Evolutionary conservation across 2,113 vertebrate species (phyloP), one percentile per base, ranked within the genome.

Genomic region (Hippocampus mohnikei): DNA sequence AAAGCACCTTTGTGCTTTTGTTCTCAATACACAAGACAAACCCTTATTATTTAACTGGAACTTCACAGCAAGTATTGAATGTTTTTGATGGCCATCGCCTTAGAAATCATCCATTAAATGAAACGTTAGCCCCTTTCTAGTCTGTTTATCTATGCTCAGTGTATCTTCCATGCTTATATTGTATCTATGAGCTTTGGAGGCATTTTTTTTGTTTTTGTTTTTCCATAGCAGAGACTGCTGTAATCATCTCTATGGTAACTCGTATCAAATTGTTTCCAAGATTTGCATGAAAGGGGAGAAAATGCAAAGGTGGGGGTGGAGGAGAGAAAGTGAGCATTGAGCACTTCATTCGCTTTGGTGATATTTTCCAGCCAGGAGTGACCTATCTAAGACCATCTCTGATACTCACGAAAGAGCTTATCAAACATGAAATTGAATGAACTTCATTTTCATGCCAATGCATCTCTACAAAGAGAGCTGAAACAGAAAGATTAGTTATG

Each of bases 211-310:
- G 13, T 46, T 80, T 80, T 80, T 80, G 62, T 20, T 75, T 72
- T 5, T 20, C 25, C 67, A 74, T 48, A 80, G 76, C 74, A 69
- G 71, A 65, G 63, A 78, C 73, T 82, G 75, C 76, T 78, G 82
- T 87, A 77, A 85, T 88, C 79, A 85, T 80, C 66, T 75, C 83
- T 74, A 80, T 84, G 77, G 79, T 71, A 83, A 87, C 76, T 71
- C 68, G n/a, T 46, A 64, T 67, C 46, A 72, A 82, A 83, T 74
- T 59, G 66, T 78, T 82, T 81, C 70, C 77, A 60, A 81, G 68
- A 69, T 81, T 84, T 33, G 60, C 78, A 75, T 68, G 60, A 69
- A 67, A 75, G 67, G 66, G 65, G 59, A 77, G 59, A 78, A 82
- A 75, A 41, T 20, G 46, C 27, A 8, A 9, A 33, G 40, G 74